Percentiles rank a stretch among this genome's conserved stretches.
Conservation (phyloP, 1,140 invertebrate genomes). For the Teleogryllus occipitalis region DNA sequence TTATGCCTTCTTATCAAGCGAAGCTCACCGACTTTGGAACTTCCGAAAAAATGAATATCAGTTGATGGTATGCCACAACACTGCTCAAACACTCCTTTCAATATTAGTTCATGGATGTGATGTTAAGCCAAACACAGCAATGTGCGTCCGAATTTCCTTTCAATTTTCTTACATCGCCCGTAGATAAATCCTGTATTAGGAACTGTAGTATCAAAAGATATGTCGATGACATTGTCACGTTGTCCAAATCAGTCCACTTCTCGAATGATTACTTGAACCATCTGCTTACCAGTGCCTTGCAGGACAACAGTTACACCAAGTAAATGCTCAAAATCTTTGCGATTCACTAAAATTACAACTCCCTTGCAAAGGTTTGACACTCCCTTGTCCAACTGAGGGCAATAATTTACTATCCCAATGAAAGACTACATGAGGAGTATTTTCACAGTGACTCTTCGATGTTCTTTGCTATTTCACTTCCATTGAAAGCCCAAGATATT, state of each 20-base stretch:
- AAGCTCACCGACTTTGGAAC: too few relatives aligned
- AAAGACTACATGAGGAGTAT: conserved; percentile 20
- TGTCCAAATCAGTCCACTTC: not conserved
- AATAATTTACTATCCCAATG: conserved; percentile 21
- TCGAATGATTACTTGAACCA: not conserved
- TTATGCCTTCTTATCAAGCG: too few relatives aligned
- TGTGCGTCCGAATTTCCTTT: too few relatives aligned
- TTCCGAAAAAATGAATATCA: too few relatives aligned
- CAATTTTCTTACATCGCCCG: not conserved
- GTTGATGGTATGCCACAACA: too few relatives aligned
- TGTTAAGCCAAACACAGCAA: too few relatives aligned
- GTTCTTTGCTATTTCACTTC: conserved; percentile 19
- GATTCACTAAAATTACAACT: too few relatives aligned
- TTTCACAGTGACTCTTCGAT: conserved; percentile 15
- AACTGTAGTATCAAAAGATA: conserved; percentile 20
- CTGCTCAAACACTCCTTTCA: too few relatives aligned
- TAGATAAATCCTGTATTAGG: conserved; percentile 19
- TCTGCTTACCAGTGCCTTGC: conserved; percentile 21
- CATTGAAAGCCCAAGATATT: too few relatives aligned
- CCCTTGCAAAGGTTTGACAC: conserved; percentile 23
- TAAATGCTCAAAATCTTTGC: conserved; percentile 3
- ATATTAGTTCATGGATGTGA: too few relatives aligned
- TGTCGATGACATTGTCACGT: not conserved
- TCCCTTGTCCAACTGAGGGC: conserved; percentile 10
- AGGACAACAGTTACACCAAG: conserved; percentile 14